Conservation (phyloP, 2,113 vertebrate species). For the Pardalotus punctatus region DNA sequence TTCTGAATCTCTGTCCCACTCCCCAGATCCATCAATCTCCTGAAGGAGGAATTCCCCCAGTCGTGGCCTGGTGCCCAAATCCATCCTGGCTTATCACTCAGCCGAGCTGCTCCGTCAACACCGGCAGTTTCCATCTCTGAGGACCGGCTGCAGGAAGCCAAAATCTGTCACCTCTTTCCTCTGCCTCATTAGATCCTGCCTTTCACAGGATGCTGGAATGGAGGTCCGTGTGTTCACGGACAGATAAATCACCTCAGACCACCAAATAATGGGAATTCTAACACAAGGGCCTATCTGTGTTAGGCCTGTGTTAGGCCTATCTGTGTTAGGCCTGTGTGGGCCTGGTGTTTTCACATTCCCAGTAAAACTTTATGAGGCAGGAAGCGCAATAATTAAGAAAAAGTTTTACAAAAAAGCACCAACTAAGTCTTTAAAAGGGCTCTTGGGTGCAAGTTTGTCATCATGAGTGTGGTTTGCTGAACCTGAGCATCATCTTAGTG, state of each 20-base stretch:
- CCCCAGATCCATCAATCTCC: background rate
- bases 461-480: background rate
- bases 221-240: background rate
- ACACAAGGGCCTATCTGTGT: background rate
- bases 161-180: conserved; percentile 63
- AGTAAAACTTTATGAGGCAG: accelerated
- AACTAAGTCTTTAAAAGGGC: background rate
- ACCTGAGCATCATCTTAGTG: background rate
- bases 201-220: conserved; percentile 63
- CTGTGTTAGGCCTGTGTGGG: background rate
- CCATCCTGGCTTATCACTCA: conserved; percentile 49
- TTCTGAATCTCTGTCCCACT: background rate
- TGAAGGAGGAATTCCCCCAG: background rate
- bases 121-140: conserved; percentile 42
- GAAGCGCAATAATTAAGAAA: background rate
- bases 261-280: conserved; percentile 20
- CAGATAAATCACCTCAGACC: conserved; percentile 14
- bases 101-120: conserved; percentile 29
- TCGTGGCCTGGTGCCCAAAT: background rate
- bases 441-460: background rate
- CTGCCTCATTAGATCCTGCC: conserved; percentile 39
- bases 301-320: background rate
- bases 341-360: background rate
- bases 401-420: background rate
- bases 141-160: conserved; percentile 63